Base-by-base conservation (phyloP, 2,888 invertebrate genomes). In the Ferrisia virgata region DNA sequence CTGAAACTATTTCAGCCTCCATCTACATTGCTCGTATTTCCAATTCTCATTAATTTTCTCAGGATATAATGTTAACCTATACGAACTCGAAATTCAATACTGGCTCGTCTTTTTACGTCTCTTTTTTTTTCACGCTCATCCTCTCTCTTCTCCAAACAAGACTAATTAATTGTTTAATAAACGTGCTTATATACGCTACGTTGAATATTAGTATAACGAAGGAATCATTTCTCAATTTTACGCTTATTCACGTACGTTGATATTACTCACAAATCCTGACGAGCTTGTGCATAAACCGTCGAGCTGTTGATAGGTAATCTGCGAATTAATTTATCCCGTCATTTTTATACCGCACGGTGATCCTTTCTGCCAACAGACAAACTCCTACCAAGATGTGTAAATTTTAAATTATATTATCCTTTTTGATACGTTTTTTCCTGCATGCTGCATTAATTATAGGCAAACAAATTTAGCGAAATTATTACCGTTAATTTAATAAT, bases 31-130 rank as follows among this genome's bases (percentile, higher is more conserved):
- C 72, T 72, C 72, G 72, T 72, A n/a, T 72, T 72, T 72, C 72
- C 72, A 72, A 72, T 72, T 72, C 72, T 72, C 72, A 72, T 72
- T 72, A 72, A 72, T 72, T 72, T 72, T 72, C 33, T 36, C 28
- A 31, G 18, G n/a, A 33, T 72, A 72, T 15, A 64, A 13, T n/a
- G 72, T 36, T 72, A 72, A 33, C 72, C 72, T 72, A 72, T 33
- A 72, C 72, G 33, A 72, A 31, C 33, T 72, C 33, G 72, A 72
- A 72, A 72, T 72, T 72, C 72, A 33, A 72, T 72, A 72, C 33
- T 33, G 33, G 33, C 72, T 72, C 36, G 72, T 72, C 72, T 72
- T 72, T 72, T 33, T 72, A 72, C 33, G 33, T 33, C 58, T 64
- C 3, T 64, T 11, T 64, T 64, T 64, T 47, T 47, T 40, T 40